Evolutionary conservation across 2,888 invertebrate genomes (phyloP).

Genomic region (Cryptus viduatorius): DNA sequence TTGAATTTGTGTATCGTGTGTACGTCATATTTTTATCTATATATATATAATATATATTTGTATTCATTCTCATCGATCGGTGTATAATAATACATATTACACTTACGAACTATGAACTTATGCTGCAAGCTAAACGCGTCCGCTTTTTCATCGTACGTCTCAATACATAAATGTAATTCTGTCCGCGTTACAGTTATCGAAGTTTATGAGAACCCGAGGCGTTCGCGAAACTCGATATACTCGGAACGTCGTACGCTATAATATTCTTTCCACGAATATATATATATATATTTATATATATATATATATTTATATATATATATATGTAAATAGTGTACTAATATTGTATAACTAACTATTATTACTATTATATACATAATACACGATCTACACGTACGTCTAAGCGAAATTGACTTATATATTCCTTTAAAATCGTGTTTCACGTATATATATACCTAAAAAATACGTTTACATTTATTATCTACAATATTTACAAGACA

Average conservation of each 20-base stretch:
- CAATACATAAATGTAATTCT: slow-evolving; percentile 25
- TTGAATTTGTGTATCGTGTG: slow-evolving; percentile 37
- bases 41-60: slow-evolving; percentile 31
- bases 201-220: slow-evolving; percentile 9
- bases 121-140: slow-evolving; percentile 23
- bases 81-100: slow-evolving; percentile 28
- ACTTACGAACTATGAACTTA: slow-evolving; percentile 32
- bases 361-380: slow-evolving; percentile 45
- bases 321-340: not conserved
- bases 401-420: slow-evolving; percentile 35
- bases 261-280: slow-evolving; percentile 2
- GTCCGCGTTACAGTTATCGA: slow-evolving; percentile 22
- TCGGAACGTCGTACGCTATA: slow-evolving; percentile 8
- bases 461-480: slow-evolving; percentile 72
- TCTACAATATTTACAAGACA: slow-evolving; percentile 82
- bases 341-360: slow-evolving; percentile 6
- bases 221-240: slow-evolving; percentile 34
- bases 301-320: slow-evolving; percentile 10
- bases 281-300: no score
- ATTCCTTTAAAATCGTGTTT: slow-evolving; percentile 34
- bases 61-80: slow-evolving; percentile 35
- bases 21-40: slow-evolving; percentile 32
- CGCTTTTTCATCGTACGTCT: slow-evolving; percentile 11
- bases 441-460: slow-evolving; percentile 39
- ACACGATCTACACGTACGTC: slow-evolving; percentile 48